Evolutionary conservation across 2,797 vertebrate genomes (phyloP).

Genomic region (Pipistrellus pygmaeus): DNA sequence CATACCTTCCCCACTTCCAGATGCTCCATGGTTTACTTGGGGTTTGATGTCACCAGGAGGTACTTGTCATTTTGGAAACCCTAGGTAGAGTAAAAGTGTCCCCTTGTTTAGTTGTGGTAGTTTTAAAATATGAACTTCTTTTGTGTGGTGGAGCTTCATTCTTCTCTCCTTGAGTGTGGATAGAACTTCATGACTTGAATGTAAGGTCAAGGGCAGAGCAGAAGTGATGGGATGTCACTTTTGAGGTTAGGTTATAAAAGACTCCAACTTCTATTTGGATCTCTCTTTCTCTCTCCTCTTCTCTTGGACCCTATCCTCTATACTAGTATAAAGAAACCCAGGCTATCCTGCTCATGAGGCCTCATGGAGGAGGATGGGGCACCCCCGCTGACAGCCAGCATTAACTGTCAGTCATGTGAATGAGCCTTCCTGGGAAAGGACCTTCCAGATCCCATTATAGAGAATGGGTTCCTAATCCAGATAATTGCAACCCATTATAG

Average conservation of each 20-base stretch:
- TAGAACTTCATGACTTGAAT: conserved; percentile 36
- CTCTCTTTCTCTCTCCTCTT: background rate
- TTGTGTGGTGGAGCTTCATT: conserved; percentile 38
- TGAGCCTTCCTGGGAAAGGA: background rate
- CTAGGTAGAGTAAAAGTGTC: background rate
- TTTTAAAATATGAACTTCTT: conserved; percentile 46
- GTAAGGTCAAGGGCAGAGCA: conserved; percentile 8
- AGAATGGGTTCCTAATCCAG: background rate
- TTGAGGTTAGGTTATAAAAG: conserved; percentile 37
- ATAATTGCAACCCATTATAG: background rate
- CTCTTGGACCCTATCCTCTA: background rate
- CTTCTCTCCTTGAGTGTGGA: conserved; percentile 4
- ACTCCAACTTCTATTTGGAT: background rate
- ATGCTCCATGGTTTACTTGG: background rate
- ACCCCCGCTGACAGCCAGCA: background rate
- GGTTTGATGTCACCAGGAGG: background rate
- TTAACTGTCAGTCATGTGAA: background rate
- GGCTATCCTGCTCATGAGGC: background rate
- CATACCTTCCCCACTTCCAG: background rate
- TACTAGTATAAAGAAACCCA: background rate
- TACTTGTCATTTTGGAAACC: conserved; percentile 13
- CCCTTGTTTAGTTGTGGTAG: background rate
- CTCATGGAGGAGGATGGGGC: background rate
- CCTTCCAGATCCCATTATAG: background rate
- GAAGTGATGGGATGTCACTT: conserved; percentile 25